These are phyloP conservation scores for Entomyzon cyanotis DNA, from an alignment of 2,113 vertebrate genomes.

Conservation along the genomic window DNA sequence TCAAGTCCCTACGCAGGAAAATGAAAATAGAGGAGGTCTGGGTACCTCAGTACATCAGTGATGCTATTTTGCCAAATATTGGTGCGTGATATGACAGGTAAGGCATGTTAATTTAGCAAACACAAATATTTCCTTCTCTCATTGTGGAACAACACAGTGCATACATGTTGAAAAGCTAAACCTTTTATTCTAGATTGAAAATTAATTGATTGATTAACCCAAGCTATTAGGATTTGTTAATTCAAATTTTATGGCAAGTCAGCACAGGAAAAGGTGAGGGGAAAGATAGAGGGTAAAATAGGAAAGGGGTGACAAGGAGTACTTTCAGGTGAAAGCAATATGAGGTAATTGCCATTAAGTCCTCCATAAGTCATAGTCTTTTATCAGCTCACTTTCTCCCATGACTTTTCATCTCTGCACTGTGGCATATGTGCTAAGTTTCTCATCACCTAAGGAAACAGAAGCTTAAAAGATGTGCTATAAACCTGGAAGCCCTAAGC, in stretches of 20 bases:
- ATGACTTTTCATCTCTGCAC: background rate
- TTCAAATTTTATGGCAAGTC: background rate
- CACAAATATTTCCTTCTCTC: background rate
- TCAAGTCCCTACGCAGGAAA: background rate
- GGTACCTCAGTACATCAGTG: background rate
- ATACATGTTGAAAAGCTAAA: background rate
- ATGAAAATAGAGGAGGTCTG: background rate
- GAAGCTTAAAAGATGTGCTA: background rate
- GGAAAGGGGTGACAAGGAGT: background rate
- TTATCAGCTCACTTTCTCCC: background rate
- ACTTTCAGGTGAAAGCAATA: background rate
- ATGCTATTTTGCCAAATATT: background rate
- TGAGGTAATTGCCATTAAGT: background rate
- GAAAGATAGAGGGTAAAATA: background rate
- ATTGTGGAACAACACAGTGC: background rate
- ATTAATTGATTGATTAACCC: background rate
- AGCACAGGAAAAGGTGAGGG: background rate
- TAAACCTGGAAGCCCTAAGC: background rate
- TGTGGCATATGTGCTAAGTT: accelerated
- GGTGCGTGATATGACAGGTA: background rate
- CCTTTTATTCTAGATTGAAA: background rate
- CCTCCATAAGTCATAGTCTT: background rate
- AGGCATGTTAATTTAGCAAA: background rate
- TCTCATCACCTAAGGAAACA: background rate
- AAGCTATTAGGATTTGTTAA: background rate